Evolutionary conservation across 2,113 vertebrate genomes (phyloP).

Genomic region (Hemiprocne comata): DNA sequence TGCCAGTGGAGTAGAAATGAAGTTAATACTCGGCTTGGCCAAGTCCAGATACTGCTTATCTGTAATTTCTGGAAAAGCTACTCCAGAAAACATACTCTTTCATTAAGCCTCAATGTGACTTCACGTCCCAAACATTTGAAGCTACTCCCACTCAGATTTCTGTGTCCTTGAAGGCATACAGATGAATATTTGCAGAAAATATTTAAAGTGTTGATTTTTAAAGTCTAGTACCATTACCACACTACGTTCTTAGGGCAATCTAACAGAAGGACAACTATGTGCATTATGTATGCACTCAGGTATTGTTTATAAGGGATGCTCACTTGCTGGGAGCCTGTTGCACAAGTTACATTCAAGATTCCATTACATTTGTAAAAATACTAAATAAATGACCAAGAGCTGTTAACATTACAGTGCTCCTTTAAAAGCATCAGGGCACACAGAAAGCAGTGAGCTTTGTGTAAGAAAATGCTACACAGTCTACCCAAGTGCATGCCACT

Average conservation of each 20-base stretch:
- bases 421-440: background rate
- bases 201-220: background rate
- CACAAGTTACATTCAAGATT: background rate
- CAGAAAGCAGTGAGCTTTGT: background rate
- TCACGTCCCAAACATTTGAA: background rate
- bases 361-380: background rate
- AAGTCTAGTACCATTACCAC: background rate
- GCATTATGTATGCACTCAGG: background rate
- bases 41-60: background rate
- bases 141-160: background rate
- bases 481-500: background rate
- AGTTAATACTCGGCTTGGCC: background rate
- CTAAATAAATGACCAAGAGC: background rate
- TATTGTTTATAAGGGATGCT: background rate
- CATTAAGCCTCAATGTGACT: background rate
- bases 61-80: background rate
- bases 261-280: background rate
- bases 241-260: background rate
- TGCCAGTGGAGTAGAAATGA: background rate
- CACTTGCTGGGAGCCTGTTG: background rate
- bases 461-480: background rate
- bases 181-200: background rate
- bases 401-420: background rate
- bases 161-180: background rate
- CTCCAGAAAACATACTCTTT: background rate